Evolutionary conservation across 2,797 vertebrate species (phyloP).

Genomic region (Tokudaia muenninki): DNA sequence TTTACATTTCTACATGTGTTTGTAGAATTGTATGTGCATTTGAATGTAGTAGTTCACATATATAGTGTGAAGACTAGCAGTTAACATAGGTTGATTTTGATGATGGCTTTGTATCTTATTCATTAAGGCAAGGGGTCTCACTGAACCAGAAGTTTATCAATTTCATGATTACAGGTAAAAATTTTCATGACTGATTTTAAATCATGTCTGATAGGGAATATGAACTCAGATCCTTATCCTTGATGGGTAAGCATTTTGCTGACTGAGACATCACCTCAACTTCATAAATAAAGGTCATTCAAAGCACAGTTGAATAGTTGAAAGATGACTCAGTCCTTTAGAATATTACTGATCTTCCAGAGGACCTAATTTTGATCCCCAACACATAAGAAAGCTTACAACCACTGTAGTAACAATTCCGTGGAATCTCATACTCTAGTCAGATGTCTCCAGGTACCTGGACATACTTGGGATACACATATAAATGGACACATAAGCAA

Average conservation of each 20-base stretch:
- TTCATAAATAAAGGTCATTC: background rate
- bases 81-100: background rate
- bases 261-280: background rate
- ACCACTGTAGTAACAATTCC: too few species aligned
- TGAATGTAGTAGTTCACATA: background rate
- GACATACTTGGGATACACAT: background rate
- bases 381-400: background rate
- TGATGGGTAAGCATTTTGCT: background rate
- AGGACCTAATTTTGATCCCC: background rate
- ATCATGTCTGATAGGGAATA: too few species aligned
- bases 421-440: too few species aligned
- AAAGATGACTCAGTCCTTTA: background rate
- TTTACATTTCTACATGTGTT: background rate
- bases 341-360: background rate
- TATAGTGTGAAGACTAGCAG: background rate
- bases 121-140: background rate
- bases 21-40: background rate
- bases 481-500: background rate
- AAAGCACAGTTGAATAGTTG: background rate
- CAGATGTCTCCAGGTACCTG: background rate
- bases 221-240: background rate
- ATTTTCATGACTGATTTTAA: background rate
- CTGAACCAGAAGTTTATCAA: background rate
- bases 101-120: background rate
- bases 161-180: background rate